phyloP scores from a whole-genome alignment of 2,888 invertebrate genomes.

The Anthoptus insignis region DNA sequence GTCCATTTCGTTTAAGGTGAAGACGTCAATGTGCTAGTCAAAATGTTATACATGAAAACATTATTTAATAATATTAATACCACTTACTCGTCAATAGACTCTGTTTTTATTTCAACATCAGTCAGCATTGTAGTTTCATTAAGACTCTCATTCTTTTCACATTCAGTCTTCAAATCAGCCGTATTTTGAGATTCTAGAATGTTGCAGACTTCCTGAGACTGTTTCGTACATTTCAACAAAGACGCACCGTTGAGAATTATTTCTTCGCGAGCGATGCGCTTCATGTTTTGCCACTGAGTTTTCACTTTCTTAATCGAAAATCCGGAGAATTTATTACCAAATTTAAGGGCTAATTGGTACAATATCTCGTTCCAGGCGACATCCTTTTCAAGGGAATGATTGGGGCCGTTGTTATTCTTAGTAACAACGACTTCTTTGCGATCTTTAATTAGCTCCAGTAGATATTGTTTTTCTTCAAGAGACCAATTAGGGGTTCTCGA shows the following conservation, averaged over 20 bases:
- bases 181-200: slow-evolving; percentile 64
- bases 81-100: slow-evolving; percentile 80
- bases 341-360: slow-evolving; percentile 65
- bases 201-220: slow-evolving; percentile 74
- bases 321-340: slow-evolving; percentile 73
- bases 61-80: background rate
- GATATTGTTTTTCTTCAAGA: slow-evolving; percentile 75
- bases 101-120: slow-evolving; percentile 78
- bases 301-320: slow-evolving; percentile 81
- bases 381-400: slow-evolving; percentile 78
- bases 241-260: slow-evolving; percentile 65
- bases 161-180: slow-evolving; percentile 24
- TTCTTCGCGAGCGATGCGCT: slow-evolving; percentile 80
- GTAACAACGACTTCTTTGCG: slow-evolving; percentile 76
- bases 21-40: too few species aligned
- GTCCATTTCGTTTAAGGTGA: too few species aligned
- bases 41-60: too few species aligned
- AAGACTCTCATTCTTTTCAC: slow-evolving; percentile 55
- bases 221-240: slow-evolving; percentile 65
- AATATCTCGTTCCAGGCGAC: slow-evolving; percentile 81
- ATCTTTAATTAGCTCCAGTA: slow-evolving; percentile 78
- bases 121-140: slow-evolving; percentile 65
- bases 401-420: slow-evolving; percentile 76
- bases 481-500: slow-evolving; percentile 82
- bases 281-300: slow-evolving; percentile 85